Percentiles rank a stretch among this genome's conserved stretches.
Conservation (phyloP, 2,113 vertebrate genomes). For the Euleptes europaea region DNA sequence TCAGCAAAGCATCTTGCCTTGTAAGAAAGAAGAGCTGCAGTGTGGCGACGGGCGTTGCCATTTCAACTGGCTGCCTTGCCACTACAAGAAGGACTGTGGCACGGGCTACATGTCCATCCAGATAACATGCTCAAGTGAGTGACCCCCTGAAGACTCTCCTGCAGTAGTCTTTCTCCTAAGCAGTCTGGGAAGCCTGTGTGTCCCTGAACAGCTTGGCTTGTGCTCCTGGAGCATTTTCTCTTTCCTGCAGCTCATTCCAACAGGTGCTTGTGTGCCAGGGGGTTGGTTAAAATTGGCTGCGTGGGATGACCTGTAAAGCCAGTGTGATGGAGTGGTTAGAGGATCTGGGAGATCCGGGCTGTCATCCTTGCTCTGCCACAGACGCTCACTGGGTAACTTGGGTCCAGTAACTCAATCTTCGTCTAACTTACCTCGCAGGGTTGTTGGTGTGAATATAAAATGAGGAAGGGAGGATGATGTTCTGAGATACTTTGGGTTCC, state of each 20-base stretch:
- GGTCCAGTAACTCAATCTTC: too few species aligned
- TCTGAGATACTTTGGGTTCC: too few species aligned
- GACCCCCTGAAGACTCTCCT: background rate
- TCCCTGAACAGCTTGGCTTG: background rate
- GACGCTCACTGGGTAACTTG: too few species aligned
- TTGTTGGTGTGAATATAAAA: too few species aligned
- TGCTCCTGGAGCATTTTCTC: background rate
- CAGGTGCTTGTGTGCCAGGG: background rate
- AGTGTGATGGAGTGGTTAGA: background rate
- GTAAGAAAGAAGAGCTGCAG: slow-evolving; percentile 69
- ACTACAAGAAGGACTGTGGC: slow-evolving; percentile 76
- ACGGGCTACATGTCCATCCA: slow-evolving; percentile 88
- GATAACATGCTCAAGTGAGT: slow-evolving; percentile 88
- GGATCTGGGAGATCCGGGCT: too few species aligned
- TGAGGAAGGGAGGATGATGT: too few species aligned
- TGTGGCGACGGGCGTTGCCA: slow-evolving; percentile 74
- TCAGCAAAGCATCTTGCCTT: slow-evolving; percentile 67
- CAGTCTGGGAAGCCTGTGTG: background rate
- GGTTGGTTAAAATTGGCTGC: background rate
- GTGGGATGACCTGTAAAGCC: background rate
- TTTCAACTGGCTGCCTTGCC: slow-evolving; percentile 76
- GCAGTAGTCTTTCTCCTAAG: background rate
- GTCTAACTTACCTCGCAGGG: too few species aligned
- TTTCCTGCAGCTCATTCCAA: background rate
- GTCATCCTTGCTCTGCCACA: too few species aligned